Conservation (phyloP, 2,113 vertebrate species). For the Anser brachyrhynchus region DNA sequence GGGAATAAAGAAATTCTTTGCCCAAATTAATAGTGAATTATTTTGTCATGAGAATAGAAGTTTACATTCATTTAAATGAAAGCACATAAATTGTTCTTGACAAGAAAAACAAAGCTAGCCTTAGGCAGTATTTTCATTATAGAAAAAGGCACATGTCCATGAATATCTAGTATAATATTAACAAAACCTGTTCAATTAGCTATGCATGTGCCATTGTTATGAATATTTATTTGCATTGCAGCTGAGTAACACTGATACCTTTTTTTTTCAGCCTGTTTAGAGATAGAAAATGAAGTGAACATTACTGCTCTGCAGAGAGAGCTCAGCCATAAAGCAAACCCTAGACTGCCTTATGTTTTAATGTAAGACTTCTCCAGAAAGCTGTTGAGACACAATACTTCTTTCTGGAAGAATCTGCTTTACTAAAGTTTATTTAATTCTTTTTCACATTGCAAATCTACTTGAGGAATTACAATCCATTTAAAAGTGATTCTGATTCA, state of each 20-base stretch:
- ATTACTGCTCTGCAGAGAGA: slow-evolving; percentile 28
- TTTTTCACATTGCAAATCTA: not conserved
- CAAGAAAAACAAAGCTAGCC: slow-evolving; percentile 86
- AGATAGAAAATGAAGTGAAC: slow-evolving; percentile 68
- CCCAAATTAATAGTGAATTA: slow-evolving; percentile 80
- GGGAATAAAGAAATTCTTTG: slow-evolving; percentile 80
- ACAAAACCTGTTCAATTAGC: slow-evolving; percentile 85
- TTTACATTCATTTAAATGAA: slow-evolving; percentile 84
- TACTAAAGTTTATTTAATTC: not conserved
- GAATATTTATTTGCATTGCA: slow-evolving; percentile 81
- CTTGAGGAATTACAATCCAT: not conserved
- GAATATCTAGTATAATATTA: slow-evolving; percentile 88
- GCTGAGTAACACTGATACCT: slow-evolving; percentile 72
- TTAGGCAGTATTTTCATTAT: slow-evolving; percentile 84
- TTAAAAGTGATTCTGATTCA: not conserved
- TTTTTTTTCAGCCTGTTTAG: slow-evolving; percentile 69
- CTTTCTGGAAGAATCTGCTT: slow-evolving; percentile 13
- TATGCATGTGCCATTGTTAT: slow-evolving; percentile 81
- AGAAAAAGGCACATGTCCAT: slow-evolving; percentile 84
- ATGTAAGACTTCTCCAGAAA: slow-evolving; percentile 54
- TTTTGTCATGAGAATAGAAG: slow-evolving; percentile 82
- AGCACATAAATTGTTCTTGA: slow-evolving; percentile 84
- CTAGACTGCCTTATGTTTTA: not conserved
- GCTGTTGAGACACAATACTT: not conserved
- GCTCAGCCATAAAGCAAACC: not conserved